phyloP scores from a whole-genome alignment of 2,797 vertebrate genomes.

The Melanotaenia trifasciata region DNA sequence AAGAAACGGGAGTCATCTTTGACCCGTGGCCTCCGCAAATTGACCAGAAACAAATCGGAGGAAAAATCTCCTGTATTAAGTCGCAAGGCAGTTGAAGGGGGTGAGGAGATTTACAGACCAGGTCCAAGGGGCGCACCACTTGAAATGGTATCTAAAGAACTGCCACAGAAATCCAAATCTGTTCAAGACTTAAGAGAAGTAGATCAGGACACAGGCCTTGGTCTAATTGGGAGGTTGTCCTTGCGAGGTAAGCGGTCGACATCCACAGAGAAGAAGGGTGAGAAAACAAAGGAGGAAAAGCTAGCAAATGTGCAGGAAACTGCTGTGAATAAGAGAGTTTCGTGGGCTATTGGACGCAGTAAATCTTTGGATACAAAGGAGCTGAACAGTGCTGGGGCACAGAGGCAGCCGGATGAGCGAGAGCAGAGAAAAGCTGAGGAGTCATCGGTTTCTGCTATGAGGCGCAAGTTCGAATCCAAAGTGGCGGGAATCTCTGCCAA shows the following conservation, averaged over 20 bases:
- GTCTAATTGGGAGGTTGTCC: conserved; percentile 87
- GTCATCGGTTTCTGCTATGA: conserved; percentile 88
- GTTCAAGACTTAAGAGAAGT: conserved; percentile 90
- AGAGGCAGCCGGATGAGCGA: conserved; percentile 51
- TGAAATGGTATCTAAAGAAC: conserved; percentile 81
- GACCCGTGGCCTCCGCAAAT: conserved; percentile 87
- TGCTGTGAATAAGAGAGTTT: conserved; percentile 79
- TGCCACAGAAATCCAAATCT: conserved; percentile 89
- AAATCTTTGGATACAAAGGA: conserved; percentile 86
- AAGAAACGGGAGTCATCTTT: conserved; percentile 92
- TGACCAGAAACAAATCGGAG: conserved; percentile 89
- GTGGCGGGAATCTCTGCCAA: conserved; percentile 90
- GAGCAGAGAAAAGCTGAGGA: conserved; percentile 77
- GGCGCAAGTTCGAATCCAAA: conserved; percentile 90
- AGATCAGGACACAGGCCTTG: conserved; percentile 85
- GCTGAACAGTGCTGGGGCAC: conserved; percentile 64
- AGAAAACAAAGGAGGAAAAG: conserved; percentile 78
- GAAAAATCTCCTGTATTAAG: conserved; percentile 82
- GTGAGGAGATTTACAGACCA: conserved; percentile 93
- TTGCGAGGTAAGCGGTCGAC: conserved; percentile 85
- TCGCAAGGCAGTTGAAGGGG: conserved; percentile 67
- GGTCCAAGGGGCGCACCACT: conserved; percentile 88
- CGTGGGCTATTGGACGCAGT: conserved; percentile 86
- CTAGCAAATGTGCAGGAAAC: conserved; percentile 66
- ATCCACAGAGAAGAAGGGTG: conserved; percentile 83